phyloP scores from a whole-genome alignment of 2,113 vertebrate genomes.

The Melanostigma gelatinosum region DNA sequence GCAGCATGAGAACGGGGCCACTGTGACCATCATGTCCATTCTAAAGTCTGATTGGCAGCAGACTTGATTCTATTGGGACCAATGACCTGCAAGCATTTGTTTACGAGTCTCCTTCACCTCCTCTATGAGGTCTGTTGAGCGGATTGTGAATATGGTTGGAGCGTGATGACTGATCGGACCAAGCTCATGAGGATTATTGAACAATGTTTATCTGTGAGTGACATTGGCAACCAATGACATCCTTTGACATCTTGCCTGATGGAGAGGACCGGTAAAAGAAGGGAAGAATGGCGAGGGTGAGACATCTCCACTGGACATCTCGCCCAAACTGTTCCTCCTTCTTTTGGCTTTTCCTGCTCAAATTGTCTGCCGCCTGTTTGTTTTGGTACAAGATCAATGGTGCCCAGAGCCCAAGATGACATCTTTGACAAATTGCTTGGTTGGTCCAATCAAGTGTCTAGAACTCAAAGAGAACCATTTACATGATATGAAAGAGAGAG shows the following conservation, averaged over 20 bases:
- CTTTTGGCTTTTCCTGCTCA: background rate
- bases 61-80: background rate
- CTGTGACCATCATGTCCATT: background rate
- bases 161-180: background rate
- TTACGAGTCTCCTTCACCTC: background rate
- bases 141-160: background rate
- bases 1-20: too few relatives aligned
- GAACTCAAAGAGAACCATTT: background rate
- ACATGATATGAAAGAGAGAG: background rate
- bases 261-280: background rate
- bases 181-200: background rate
- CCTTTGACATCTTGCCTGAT: background rate
- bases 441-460: background rate
- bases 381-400: background rate
- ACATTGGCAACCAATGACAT: background rate
- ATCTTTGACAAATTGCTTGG: background rate
- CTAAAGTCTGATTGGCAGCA: background rate
- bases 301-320: background rate
- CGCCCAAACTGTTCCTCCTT: background rate
- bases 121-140: background rate
- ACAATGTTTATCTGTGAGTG: background rate
- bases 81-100: background rate
- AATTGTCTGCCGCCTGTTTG: background rate
- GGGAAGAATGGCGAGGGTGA: background rate
- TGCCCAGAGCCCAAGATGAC: background rate